Evolutionary conservation across 2,888 invertebrate genomes (phyloP).

Genomic region (Caenorhabditis zanzibari): DNA sequence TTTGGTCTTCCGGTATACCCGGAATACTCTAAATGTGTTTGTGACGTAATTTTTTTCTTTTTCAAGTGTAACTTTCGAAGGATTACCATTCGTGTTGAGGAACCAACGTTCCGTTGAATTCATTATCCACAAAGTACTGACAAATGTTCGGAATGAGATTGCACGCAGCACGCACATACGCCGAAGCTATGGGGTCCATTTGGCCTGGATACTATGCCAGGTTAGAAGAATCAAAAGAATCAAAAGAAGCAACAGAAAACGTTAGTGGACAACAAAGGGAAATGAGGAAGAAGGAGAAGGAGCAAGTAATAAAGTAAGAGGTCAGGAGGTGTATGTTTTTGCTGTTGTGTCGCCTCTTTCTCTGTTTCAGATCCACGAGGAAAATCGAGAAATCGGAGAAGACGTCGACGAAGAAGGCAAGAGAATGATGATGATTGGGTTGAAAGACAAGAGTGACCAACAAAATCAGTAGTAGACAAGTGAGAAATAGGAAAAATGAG

Average conservation of each 20-base stretch:
- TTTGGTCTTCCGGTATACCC: conserved; percentile 22
- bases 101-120: conserved; percentile 12
- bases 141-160: conserved; percentile 39
- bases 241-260: not conserved
- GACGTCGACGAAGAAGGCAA: not conserved
- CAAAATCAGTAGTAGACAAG: conserved; percentile 31
- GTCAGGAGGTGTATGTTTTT: conserved; percentile 30
- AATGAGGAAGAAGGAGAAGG: not conserved
- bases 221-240: conserved; percentile 4
- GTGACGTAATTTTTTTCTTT: not conserved
- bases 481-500: conserved; percentile 53
- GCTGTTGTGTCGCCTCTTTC: conserved; percentile 1
- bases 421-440: conserved; percentile 6
- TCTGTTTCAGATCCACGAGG: conserved; percentile 26
- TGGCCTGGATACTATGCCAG: conserved; percentile 1
- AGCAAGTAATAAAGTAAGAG: conserved; percentile 21
- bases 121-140: conserved; percentile 12
- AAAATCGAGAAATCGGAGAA: conserved; percentile 38
- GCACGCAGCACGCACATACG: conserved; percentile 26
- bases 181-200: conserved; percentile 28
- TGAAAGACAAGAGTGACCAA: conserved; percentile 3
- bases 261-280: not conserved
- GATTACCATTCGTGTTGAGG: conserved; percentile 41
- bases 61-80: not conserved
- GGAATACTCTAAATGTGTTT: not conserved